Evolutionary conservation across 2,797 vertebrate genomes (phyloP).

Genomic region (Typhlichthys eigenmanni): DNA sequence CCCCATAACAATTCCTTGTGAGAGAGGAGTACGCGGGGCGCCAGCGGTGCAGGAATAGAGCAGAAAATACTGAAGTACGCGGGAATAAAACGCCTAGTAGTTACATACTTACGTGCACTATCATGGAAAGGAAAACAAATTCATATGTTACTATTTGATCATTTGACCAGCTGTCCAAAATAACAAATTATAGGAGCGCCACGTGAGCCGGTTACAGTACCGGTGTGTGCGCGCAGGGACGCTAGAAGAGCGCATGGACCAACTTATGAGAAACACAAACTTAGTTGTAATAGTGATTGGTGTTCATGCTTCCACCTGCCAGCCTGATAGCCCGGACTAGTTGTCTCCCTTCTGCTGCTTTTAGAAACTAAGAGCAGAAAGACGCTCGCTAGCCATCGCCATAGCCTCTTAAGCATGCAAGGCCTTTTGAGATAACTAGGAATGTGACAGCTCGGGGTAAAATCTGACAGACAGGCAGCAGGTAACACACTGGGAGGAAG

Average conservation of each 20-base stretch:
- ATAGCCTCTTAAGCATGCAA: slow-evolving; percentile 57
- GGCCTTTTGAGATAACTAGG: slow-evolving; percentile 67
- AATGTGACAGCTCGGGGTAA: slow-evolving; percentile 77
- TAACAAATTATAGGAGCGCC: too few species aligned
- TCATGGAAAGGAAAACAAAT: not conserved
- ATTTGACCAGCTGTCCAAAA: not conserved
- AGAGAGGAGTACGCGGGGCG: not conserved
- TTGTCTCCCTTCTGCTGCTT: slow-evolving; percentile 3
- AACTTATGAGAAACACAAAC: too few species aligned
- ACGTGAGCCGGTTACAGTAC: too few species aligned
- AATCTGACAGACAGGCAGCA: slow-evolving; percentile 80
- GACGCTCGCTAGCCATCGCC: slow-evolving; percentile 8
- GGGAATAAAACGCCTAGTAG: too few species aligned
- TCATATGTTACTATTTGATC: not conserved
- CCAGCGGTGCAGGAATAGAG: not conserved
- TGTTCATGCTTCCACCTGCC: too few species aligned
- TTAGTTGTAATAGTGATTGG: too few species aligned
- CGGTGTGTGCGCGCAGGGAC: too few species aligned
- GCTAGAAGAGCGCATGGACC: too few species aligned
- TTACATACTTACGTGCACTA: not conserved
- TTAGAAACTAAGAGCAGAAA: slow-evolving; percentile 8
- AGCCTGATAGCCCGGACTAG: slow-evolving; percentile 31
- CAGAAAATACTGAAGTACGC: not conserved
- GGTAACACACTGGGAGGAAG: slow-evolving; percentile 63
- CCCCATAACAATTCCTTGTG: slow-evolving; percentile 6